Base-by-base conservation (phyloP, 2,797 vertebrate genomes). In the Notolepis coatsorum region DNA sequence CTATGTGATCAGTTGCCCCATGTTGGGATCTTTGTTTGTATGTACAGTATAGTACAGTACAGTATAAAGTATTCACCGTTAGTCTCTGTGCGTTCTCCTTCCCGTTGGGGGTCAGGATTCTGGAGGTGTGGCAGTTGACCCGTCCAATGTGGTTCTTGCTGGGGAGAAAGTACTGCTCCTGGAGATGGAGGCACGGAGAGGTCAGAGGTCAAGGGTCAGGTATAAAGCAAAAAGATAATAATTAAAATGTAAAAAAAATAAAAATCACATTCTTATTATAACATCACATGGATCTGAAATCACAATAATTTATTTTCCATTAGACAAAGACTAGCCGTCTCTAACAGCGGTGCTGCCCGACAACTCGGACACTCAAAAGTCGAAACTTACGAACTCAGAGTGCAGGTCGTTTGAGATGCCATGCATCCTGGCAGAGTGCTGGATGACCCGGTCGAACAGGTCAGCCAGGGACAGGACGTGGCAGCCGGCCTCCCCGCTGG, bases 71-170 rank as follows among this genome's bases (percentile, higher is more conserved):
- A 82, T 81, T 93, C 69, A 95, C 94, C 57, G 90, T 87, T 70
- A 93, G 89, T 61, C 92, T 93, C 67, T 95, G 93, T 51, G 92
- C 92, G 0, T 93, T 92, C 57, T 94, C 93, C 57, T 95, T 95
- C 74, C 91, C 91, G 6, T 92, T 93, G 24, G 94, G 94, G 25
- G 94, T 95, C 12, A 86, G 63, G 81, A 94, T 93, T 65, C 73
- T 81, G 24, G 93, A 92, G 1, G 94, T 95, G 79, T 93, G 94
- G 76, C 94, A 95, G 78, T 77, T 65, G 28, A 86, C 69, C 70
- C 82, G 90, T 61, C 90, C 85, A n/a, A 94, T 78, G 31, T 92
- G 88, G 59, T 93, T 94, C 70, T 84, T 91, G 48, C 85, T 91
- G 41, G 93, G 84, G 45, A 91, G 80, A 61, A 91, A 82, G 73